A percentile compares a stretch with the other conserved stretches of the same genome.
These are phyloP conservation scores for Lineus longissimus DNA, from an alignment of 1,140 invertebrate species.

Conservation along the genomic window DNA sequence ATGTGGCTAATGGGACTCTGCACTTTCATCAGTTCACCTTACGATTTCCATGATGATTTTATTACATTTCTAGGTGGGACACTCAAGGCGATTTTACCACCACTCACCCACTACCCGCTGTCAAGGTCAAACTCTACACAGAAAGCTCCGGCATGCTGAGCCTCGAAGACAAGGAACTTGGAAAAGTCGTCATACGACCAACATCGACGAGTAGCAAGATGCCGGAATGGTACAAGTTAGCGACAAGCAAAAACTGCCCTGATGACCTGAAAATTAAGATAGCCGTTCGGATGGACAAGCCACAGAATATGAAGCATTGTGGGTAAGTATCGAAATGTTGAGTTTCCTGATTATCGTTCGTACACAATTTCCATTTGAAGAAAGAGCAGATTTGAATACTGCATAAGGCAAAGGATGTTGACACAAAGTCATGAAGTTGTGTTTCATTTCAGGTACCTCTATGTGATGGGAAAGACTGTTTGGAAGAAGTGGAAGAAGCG, in stretches of 20 bases:
- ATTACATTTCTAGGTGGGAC: conserved; percentile 56
- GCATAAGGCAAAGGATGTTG: no score
- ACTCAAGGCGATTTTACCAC: conserved; percentile 96
- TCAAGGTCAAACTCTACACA: conserved; percentile 94
- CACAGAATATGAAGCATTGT: conserved; percentile 98
- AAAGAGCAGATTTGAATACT: no score
- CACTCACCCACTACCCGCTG: conserved; percentile 89
- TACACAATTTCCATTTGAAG: no score
- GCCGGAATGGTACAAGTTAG: conserved; percentile 98
- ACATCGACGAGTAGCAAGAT: conserved; percentile 85
- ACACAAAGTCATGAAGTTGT: no score
- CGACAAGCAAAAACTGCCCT: conserved; percentile 85
- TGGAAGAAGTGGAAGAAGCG: conserved; percentile 99
- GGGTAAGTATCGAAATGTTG: conserved; percentile 64
- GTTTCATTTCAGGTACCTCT: conserved; percentile 71
- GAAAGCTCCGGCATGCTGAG: conserved; percentile 96
- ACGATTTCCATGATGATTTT: no score
- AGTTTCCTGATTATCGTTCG: neutral
- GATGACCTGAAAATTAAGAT: conserved; percentile 97
- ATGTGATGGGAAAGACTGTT: conserved; percentile 91
- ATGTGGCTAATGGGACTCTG: no score
- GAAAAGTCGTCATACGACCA: conserved; percentile 80
- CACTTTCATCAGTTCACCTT: no score
- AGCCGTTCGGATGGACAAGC: conserved; percentile 96
- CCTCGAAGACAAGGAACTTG: conserved; percentile 97